Conservation (phyloP, 2,888 invertebrate species). For the Fabriciana adippe region DNA sequence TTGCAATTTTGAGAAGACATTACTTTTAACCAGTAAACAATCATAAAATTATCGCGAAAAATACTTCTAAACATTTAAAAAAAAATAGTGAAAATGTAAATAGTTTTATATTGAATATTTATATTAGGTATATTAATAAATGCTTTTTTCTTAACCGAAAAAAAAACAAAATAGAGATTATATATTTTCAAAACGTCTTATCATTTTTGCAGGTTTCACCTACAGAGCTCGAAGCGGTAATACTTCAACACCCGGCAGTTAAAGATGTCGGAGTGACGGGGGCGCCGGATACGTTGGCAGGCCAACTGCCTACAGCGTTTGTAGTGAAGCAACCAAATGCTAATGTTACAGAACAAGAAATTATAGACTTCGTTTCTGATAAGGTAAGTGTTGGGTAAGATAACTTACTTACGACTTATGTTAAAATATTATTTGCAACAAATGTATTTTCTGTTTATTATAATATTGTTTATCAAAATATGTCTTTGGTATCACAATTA, state of each 20-base stretch:
- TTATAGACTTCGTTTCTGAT: conserved; percentile 54
- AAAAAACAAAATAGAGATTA: no score
- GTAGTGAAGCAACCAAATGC: conserved; percentile 53
- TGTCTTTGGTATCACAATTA: no score
- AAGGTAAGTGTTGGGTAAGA: conserved; percentile 48
- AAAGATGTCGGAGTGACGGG: conserved; percentile 64
- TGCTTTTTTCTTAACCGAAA: no score
- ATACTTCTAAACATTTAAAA: no score
- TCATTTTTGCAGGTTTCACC: conserved; percentile 57
- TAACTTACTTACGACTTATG: not conserved
- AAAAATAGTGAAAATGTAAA: no score
- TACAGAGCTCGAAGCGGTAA: conserved; percentile 62
- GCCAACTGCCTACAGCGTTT: conserved; percentile 67
- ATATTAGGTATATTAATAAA: no score
- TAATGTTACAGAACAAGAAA: conserved; percentile 54
- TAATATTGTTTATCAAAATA: no score
- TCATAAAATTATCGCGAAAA: no score
- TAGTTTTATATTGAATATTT: no score
- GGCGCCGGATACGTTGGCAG: conserved; percentile 55
- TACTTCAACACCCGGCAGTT: conserved; percentile 59
- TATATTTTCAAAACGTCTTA: no score
- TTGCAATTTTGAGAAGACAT: not conserved
- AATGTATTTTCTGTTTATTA: not conserved
- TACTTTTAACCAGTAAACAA: not conserved
- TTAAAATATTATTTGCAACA: conserved; percentile 6